phyloP scores from a whole-genome alignment of 64 coral and sea anemone genomes.

The Porites australiensis region DNA sequence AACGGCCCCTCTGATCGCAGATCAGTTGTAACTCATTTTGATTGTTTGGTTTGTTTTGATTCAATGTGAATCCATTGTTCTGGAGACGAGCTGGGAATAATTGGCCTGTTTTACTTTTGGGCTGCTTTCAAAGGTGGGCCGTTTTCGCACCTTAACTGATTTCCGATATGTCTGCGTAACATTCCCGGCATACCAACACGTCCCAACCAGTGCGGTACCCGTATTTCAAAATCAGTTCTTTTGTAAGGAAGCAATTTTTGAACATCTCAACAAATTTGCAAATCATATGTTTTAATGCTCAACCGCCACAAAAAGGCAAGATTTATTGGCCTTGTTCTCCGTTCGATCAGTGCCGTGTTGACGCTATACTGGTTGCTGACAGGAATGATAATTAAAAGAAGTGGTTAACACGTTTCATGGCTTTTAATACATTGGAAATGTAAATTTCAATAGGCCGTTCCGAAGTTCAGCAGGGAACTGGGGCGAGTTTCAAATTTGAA shows the following conservation, averaged over 20 bases:
- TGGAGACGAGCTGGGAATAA: not conserved
- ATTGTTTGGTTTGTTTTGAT: slow-evolving; percentile 12
- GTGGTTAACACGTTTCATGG: no score
- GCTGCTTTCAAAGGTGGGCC: not conserved
- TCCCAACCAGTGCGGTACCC: not conserved
- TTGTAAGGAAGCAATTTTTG: not conserved
- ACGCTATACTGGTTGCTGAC: no score
- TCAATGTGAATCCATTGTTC: not conserved
- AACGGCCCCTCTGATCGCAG: not conserved
- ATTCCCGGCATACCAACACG: no score
- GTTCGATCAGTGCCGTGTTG: no score
- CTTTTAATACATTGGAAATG: no score
- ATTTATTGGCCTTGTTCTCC: no score
- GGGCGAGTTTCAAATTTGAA: no score
- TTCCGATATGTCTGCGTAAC: not conserved
- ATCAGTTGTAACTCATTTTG: not conserved
- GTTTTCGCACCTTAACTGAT: slow-evolving; percentile 1
- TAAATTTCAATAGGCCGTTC: no score
- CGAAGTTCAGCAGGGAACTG: no score
- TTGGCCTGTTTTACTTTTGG: not conserved
- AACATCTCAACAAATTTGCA: slow-evolving; percentile 8
- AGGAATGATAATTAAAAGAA: no score
- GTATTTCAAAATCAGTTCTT: slow-evolving; percentile 2
- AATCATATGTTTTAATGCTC: not conserved
- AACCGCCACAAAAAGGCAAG: no score